Evolutionary conservation across 2,797 vertebrate genomes (phyloP).

Genomic region (Manis pentadactyla): DNA sequence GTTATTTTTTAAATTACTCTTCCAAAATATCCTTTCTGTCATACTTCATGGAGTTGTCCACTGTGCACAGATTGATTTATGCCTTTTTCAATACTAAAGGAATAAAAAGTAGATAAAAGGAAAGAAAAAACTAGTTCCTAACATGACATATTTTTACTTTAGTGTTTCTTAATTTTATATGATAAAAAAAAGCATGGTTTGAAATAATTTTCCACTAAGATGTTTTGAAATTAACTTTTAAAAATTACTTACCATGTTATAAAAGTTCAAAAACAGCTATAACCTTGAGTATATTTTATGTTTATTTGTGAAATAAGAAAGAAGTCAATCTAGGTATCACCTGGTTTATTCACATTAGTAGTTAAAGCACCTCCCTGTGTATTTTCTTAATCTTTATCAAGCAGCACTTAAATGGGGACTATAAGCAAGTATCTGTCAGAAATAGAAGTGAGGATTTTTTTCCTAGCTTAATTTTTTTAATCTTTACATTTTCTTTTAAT

Average conservation of each 20-base stretch:
- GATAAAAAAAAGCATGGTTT: conserved; percentile 5
- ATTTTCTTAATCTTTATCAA: neutral
- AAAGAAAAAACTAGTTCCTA: neutral
- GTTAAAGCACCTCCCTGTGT: neutral
- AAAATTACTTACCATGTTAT: neutral
- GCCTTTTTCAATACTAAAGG: neutral
- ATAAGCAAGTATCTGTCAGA: neutral
- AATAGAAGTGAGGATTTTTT: neutral
- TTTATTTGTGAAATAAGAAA: neutral
- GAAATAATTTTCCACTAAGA: neutral
- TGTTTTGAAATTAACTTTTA: conserved; percentile 24
- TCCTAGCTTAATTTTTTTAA: neutral
- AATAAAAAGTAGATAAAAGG: neutral
- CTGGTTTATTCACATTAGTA: neutral
- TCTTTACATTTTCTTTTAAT: neutral
- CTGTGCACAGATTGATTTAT: neutral
- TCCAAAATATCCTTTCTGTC: neutral
- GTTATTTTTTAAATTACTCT: neutral
- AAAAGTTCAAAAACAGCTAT: conserved; percentile 3
- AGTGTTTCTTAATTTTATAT: neutral
- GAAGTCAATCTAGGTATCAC: neutral
- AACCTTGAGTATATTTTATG: neutral
- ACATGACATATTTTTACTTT: neutral
- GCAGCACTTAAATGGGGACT: neutral
- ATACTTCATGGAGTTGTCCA: rapidly evolving